Percentiles rank a stretch among this genome's conserved stretches.
Conservation (phyloP, 2,797 vertebrate species). For the Scleropages formosus region DNA sequence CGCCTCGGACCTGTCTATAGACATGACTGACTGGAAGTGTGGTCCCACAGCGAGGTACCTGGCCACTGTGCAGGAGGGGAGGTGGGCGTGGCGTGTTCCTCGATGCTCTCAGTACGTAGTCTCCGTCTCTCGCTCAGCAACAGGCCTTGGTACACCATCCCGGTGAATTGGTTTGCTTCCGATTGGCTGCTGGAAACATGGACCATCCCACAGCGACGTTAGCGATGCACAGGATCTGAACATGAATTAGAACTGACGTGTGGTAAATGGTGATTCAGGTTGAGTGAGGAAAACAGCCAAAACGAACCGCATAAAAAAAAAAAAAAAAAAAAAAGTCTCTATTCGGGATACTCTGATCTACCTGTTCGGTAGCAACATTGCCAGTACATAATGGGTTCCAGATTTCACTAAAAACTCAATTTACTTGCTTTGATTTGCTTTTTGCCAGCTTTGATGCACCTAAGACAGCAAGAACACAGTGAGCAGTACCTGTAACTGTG, state of each 20-base stretch:
- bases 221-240: background rate
- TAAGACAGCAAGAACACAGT: background rate
- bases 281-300: too few species aligned
- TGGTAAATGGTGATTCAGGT: too few species aligned
- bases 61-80: conserved; percentile 94
- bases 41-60: conserved; percentile 64
- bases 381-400: too few species aligned
- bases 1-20: too few species aligned
- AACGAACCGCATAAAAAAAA: too few species aligned
- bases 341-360: too few species aligned
- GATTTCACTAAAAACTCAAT: background rate
- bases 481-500: conserved; percentile 93
- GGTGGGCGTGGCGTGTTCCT: conserved; percentile 91
- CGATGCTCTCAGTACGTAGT: conserved; percentile 93
- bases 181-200: conserved; percentile 76
- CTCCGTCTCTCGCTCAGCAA: conserved; percentile 89
- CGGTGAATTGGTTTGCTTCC: conserved; percentile 91
- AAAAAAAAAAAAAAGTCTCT: too few species aligned
- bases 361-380: too few species aligned
- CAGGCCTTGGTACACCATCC: conserved; percentile 96
- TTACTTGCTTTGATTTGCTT: background rate
- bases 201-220: background rate
- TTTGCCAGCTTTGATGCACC: background rate
- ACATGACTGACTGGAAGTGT: too few species aligned
- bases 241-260: too few species aligned